Evolutionary conservation across 2,888 invertebrate species (phyloP).

Genomic region (Trichopoda pennipes): DNA sequence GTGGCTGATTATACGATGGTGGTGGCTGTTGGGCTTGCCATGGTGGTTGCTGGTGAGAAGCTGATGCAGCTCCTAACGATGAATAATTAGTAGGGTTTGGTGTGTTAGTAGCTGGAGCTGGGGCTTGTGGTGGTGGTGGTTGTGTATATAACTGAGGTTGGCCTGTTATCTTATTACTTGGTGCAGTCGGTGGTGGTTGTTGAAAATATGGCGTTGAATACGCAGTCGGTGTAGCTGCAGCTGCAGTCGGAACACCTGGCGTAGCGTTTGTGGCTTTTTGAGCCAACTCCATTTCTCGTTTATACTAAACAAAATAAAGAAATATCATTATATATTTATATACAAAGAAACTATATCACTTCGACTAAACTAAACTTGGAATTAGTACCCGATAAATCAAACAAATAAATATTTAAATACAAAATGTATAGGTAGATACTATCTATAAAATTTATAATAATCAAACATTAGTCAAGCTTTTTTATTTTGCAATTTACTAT

Average conservation of each 20-base stretch:
- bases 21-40: conserved; percentile 45
- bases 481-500: not conserved
- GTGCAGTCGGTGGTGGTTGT: conserved; percentile 65
- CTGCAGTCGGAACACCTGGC: conserved; percentile 28
- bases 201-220: conserved; percentile 65
- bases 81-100: conserved; percentile 40
- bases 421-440: no score
- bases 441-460: no score
- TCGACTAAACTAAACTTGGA: no score
- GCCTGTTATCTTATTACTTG: conserved; percentile 73
- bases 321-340: no score
- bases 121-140: conserved; percentile 72
- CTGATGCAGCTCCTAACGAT: conserved; percentile 27
- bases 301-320: conserved; percentile 74
- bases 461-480: no score
- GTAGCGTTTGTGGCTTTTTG: conserved; percentile 72
- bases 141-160: conserved; percentile 77
- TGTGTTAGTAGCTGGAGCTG: conserved; percentile 16
- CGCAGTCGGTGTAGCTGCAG: conserved; percentile 52
- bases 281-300: conserved; percentile 78
- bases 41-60: conserved; percentile 51
- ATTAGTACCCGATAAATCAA: no score
- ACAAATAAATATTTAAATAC: no score
- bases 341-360: no score
- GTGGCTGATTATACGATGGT: conserved; percentile 69